Evolutionary conservation across 2,113 vertebrate species (phyloP).

Genomic region (Oncorhynchus mykiss): DNA sequence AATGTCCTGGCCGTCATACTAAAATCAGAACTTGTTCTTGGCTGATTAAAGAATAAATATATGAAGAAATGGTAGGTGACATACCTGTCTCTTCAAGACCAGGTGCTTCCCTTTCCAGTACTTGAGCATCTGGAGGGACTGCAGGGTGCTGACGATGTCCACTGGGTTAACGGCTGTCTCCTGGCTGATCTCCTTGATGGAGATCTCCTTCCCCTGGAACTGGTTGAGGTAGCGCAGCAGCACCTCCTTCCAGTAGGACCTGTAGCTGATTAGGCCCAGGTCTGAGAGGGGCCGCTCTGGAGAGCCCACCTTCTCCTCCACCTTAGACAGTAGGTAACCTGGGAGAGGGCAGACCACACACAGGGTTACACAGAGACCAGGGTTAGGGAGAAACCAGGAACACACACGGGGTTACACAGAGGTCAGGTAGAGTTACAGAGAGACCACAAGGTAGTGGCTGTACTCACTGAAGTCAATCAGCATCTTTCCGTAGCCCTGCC

Average conservation of each 20-base stretch:
- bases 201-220: constrained; percentile 97
- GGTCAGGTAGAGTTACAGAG: not conserved
- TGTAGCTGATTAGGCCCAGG: constrained; percentile 86
- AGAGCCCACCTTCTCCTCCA: constrained; percentile 88
- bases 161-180: constrained; percentile 97
- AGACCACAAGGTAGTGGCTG: not conserved
- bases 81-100: constrained; percentile 95
- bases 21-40: no score
- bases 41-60: no score
- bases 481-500: constrained; percentile 89
- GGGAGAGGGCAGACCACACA: not conserved
- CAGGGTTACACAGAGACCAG: no score
- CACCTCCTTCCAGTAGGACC: constrained; percentile 95
- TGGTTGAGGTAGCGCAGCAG: constrained; percentile 91
- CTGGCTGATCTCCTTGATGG: constrained; percentile 99
- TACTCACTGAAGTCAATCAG: constrained; percentile 93
- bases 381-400: no score
- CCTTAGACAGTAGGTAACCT: constrained; percentile 90
- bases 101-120: constrained; percentile 99
- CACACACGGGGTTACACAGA: no score
- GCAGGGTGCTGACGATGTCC: constrained; percentile 96
- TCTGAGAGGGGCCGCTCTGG: constrained; percentile 88
- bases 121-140: constrained; percentile 98
- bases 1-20: no score
- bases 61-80: not conserved